Evolutionary conservation across 2,888 invertebrate species (phyloP).

Genomic region (Antheraea yamamai): DNA sequence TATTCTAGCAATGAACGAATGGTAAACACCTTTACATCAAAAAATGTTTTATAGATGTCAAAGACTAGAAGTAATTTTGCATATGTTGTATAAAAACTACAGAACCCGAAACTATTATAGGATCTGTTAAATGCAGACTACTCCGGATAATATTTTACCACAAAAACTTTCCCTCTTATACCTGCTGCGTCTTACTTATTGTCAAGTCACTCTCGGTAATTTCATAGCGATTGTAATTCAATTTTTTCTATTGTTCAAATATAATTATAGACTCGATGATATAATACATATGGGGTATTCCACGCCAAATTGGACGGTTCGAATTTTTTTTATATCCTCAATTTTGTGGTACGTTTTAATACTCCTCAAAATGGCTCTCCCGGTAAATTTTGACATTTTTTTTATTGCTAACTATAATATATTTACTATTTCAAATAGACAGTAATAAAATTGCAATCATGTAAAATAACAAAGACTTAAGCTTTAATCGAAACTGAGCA

Average conservation of each 20-base stretch:
- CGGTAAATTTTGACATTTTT: too few relatives aligned
- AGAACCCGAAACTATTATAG: neutral
- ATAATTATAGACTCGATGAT: neutral
- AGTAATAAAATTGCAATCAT: neutral
- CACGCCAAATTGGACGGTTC: too few relatives aligned
- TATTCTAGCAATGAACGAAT: too few relatives aligned
- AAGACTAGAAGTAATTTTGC: neutral
- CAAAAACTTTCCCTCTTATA: slow-evolving; percentile 14
- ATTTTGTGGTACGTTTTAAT: too few relatives aligned
- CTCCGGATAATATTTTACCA: neutral
- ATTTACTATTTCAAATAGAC: neutral
- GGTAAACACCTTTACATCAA: too few relatives aligned
- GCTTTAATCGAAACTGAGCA: neutral
- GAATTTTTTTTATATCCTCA: too few relatives aligned
- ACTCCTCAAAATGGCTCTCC: too few relatives aligned
- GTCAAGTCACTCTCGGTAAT: slow-evolving; percentile 34
- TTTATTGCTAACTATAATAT: neutral
- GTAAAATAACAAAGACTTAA: neutral
- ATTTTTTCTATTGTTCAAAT: neutral
- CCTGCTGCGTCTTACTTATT: slow-evolving; percentile 21
- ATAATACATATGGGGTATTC: neutral
- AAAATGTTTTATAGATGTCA: too few relatives aligned
- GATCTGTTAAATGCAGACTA: neutral
- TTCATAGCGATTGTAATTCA: slow-evolving; percentile 11
- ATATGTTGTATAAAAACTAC: neutral